These are phyloP conservation scores for Ondatra zibethicus DNA, from an alignment of 2,113 vertebrate genomes.

Conservation along the genomic window DNA sequence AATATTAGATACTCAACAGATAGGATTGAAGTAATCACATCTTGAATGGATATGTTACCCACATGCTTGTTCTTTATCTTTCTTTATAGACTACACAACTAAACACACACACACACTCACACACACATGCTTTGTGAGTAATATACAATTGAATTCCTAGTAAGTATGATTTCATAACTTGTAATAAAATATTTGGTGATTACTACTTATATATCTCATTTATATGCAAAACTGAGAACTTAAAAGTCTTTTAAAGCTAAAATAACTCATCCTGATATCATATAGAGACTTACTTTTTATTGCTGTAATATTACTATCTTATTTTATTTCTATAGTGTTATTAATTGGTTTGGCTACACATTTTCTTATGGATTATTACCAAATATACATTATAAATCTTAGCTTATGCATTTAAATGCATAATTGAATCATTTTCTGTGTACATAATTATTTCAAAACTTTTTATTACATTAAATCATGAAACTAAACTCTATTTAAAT, in stretches of 20 bases:
- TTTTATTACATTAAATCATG: constrained; percentile 64
- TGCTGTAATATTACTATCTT: not conserved
- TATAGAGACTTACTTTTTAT: not conserved
- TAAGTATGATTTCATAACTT: constrained; percentile 8
- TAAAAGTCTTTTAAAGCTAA: not conserved
- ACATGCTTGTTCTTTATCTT: not conserved
- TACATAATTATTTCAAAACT: constrained; percentile 37
- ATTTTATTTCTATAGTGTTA: not conserved
- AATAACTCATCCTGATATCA: not conserved
- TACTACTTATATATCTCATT: not conserved
- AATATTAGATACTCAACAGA: not conserved
- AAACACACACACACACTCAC: not conserved
- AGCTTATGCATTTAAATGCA: constrained; percentile 24
- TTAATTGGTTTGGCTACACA: constrained; percentile 4
- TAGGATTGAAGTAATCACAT: not conserved
- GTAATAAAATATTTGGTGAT: not conserved
- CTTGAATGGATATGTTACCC: not conserved
- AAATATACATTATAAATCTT: not conserved
- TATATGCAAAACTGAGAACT: constrained; percentile 29
- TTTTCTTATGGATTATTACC: constrained; percentile 9
- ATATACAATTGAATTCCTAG: not conserved
- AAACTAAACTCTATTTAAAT: constrained; percentile 59
- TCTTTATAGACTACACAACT: not conserved
- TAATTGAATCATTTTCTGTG: constrained; percentile 47
- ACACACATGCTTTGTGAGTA: not conserved